Base-by-base conservation (phyloP, 2,888 invertebrate species). In the Hyposoter didymator region DNA sequence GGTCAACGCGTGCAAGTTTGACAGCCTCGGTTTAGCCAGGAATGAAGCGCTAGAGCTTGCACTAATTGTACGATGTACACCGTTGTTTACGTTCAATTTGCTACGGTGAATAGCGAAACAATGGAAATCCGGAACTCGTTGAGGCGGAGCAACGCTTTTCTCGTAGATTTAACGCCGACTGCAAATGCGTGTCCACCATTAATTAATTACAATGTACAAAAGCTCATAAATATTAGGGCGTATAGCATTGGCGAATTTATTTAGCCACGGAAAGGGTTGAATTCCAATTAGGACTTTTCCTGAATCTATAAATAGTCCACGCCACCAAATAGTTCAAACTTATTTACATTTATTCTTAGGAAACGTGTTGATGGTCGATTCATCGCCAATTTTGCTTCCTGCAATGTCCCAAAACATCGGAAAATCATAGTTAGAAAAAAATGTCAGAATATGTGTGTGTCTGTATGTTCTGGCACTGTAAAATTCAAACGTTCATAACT, bases 61-160 rank as follows among this genome's bases (percentile, higher is more conserved):
- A 52, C 62, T 76, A 76, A 76, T 82, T 82, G 82, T 64, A 76
- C 39, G 45, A 64, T 76, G 82, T 82, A 69, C 82, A 67, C 52
- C 49, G 70, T 82, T 82, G 82, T 82, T 82, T 76, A 82, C 82
- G 82, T 76, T 82, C 82, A 82, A 82, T 82, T 82, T 82, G 32
- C 28, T 62, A 49, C 52, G 17, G 67, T 66, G 75, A 76, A 70
- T 69, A 67, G 47, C 45, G 49, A 70, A 82, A 76, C 70, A 82
- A 32, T 69, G 76, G 39, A 49, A 76, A 67, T 62, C 69, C 70
- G 76, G 75, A 62, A 70, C 39, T 39, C 76, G 70, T 19, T 49
- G 82, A 70, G 43, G 69, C 76, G 62, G 47, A 76, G 49, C 52
- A n/a, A 22, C 39, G 22, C 22, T 43, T 35, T 55, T 69, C 82